A percentile compares a stretch with the other conserved stretches of the same genome.
Evolutionary conservation across 2,888 invertebrate species (phyloP).

Genomic region (Drosophila fulvimacula): DNA sequence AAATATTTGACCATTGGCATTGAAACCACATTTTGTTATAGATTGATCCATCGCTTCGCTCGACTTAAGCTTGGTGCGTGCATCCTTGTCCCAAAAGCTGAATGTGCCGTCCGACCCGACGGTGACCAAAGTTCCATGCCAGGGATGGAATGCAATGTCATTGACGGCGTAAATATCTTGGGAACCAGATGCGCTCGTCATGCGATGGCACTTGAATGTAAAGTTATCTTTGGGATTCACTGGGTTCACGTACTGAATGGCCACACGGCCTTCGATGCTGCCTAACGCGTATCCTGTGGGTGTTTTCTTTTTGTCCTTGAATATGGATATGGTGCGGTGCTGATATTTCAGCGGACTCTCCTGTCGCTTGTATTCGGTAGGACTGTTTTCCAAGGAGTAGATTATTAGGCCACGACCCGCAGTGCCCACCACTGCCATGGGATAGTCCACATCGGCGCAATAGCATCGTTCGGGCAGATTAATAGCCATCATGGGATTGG

Average conservation of each 20-base stretch:
- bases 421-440: constrained; percentile 99
- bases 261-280: constrained; percentile 98
- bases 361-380: constrained; percentile 95
- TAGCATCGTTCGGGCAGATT: constrained; percentile 97
- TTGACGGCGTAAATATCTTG: constrained; percentile 92
- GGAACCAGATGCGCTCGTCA: constrained; percentile 89
- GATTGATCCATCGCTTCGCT: constrained; percentile 98
- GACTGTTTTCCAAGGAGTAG: constrained; percentile 97
- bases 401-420: constrained; percentile 96
- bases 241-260: constrained; percentile 98
- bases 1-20: constrained; percentile 98
- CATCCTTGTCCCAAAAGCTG: constrained; percentile 99
- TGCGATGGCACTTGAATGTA: constrained; percentile 99
- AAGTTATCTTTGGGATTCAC: constrained; percentile 99
- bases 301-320: constrained; percentile 96
- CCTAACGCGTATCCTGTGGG: constrained; percentile 97
- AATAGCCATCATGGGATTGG: constrained; percentile 95
- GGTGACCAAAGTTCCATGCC: constrained; percentile 98
- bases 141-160: constrained; percentile 98
- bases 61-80: constrained; percentile 98
- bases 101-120: constrained; percentile 99
- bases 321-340: constrained; percentile 97
- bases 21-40: constrained; percentile 96
- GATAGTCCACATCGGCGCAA: constrained; percentile 99
- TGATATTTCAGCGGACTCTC: constrained; percentile 97